Evolutionary conservation across 2,797 vertebrate genomes (phyloP).

Genomic region (Lophotriccus pileatus): DNA sequence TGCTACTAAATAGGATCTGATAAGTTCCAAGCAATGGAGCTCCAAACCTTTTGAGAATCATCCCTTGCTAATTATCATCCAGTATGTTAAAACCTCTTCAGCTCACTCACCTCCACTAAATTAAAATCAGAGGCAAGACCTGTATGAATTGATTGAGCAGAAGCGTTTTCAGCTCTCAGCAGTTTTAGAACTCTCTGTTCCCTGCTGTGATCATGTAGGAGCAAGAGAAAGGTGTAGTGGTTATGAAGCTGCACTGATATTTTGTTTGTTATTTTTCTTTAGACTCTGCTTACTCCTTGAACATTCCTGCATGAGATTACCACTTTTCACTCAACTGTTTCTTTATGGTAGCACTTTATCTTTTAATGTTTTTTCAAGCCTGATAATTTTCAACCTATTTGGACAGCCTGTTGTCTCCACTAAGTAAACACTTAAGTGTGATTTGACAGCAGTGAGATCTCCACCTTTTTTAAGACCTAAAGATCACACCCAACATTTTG

Average conservation of each 20-base stretch:
- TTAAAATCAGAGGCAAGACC: slow-evolving; percentile 26
- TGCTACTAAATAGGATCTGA: fast-evolving
- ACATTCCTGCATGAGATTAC: background rate
- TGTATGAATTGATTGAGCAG: background rate
- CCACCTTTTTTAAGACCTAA: background rate
- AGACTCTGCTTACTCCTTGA: background rate
- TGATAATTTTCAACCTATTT: background rate
- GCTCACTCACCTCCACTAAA: background rate
- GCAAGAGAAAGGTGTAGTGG: background rate
- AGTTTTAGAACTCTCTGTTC: background rate
- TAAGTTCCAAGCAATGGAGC: background rate
- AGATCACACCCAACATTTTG: background rate
- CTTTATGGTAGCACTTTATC: background rate
- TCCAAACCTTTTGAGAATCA: background rate
- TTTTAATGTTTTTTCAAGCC: background rate
- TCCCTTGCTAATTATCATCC: background rate
- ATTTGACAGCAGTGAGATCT: background rate
- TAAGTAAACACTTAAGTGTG: background rate
- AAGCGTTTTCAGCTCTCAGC: background rate
- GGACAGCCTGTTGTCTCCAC: background rate
- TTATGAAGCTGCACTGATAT: background rate
- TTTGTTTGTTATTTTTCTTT: background rate
- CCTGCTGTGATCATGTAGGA: fast-evolving
- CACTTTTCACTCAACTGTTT: background rate
- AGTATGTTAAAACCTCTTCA: background rate